These are phyloP conservation scores for Microtus pennsylvanicus DNA, from an alignment of 2,113 vertebrate genomes.

Conservation along the genomic window DNA sequence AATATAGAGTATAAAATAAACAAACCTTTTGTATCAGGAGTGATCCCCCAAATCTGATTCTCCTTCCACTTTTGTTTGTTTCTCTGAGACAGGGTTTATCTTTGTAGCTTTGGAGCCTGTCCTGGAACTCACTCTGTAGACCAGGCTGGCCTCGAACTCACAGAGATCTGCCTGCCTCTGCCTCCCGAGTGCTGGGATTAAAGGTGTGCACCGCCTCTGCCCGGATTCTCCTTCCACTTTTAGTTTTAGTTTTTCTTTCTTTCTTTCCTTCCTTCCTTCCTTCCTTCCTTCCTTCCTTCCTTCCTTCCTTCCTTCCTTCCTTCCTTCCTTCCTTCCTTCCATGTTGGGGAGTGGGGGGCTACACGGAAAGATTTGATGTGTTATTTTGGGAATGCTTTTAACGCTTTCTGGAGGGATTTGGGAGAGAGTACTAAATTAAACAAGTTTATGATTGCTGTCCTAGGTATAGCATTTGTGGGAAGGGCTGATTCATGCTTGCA, in stretches of 20 bases:
- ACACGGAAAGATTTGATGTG: neutral
- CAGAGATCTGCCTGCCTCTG: neutral
- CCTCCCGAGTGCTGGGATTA: neutral
- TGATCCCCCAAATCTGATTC: neutral
- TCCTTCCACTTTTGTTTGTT: neutral
- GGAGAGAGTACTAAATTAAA: neutral
- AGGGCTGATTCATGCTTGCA: neutral
- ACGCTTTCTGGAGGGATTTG: neutral
- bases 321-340: too few relatives aligned
- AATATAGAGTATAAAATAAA: neutral
- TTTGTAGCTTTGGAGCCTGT: neutral
- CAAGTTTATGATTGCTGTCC: neutral
- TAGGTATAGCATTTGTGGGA: neutral
- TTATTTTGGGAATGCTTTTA: conserved; percentile 5
- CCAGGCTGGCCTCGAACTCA: neutral
- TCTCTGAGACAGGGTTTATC: neutral
- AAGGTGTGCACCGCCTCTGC: neutral
- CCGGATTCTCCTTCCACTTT: too few relatives aligned
- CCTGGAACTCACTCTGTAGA: neutral
- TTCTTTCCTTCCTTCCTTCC: rapidly evolving
- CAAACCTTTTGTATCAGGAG: neutral
- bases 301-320: too few relatives aligned
- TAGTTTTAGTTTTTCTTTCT: too few relatives aligned
- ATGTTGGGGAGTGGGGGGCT: neutral
- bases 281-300: too few relatives aligned